Conservation (phyloP, 1,140 invertebrate genomes). For the Ctenoplectra terminalis region DNA sequence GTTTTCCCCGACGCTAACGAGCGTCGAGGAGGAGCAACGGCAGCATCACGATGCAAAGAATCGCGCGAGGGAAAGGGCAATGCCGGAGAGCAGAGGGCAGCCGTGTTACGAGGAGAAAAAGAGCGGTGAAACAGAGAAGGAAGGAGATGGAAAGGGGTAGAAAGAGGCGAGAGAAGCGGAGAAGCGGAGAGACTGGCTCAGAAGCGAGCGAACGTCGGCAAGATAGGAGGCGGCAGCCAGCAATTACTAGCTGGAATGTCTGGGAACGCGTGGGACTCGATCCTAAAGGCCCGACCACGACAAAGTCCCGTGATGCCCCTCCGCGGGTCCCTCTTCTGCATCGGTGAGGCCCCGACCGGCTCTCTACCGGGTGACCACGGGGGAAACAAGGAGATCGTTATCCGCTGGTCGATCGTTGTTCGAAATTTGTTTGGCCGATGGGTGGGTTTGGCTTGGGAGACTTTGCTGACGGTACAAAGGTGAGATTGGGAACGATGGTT, state of each 20-base stretch:
- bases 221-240: conserved; percentile 78
- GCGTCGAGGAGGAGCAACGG: conserved; percentile 56
- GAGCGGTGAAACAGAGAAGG: conserved; percentile 2
- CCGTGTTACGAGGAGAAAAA: conserved; percentile 57
- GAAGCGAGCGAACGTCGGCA: conserved; percentile 71
- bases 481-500: not conserved
- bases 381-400: conserved; percentile 22
- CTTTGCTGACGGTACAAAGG: not conserved
- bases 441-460: not conserved
- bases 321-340: conserved; percentile 30
- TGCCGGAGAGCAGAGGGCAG: conserved; percentile 69
- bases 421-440: conserved; percentile 13
- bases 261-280: conserved; percentile 80
- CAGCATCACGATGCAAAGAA: conserved; percentile 70
- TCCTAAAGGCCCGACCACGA: conserved; percentile 74
- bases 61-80: conserved; percentile 64
- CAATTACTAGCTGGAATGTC: conserved; percentile 81
- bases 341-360: conserved; percentile 32
- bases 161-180: conserved; percentile 11
- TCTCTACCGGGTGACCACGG: conserved; percentile 53
- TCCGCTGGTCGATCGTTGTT: conserved; percentile 3
- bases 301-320: conserved; percentile 58
- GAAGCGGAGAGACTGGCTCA: conserved; percentile 59
- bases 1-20: conserved; percentile 63
- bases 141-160: not conserved